A percentile compares a stretch with the other conserved stretches of the same genome.
Evolutionary conservation across 2,113 vertebrate genomes (phyloP).

Genomic region (Leptocoma aspasia): DNA sequence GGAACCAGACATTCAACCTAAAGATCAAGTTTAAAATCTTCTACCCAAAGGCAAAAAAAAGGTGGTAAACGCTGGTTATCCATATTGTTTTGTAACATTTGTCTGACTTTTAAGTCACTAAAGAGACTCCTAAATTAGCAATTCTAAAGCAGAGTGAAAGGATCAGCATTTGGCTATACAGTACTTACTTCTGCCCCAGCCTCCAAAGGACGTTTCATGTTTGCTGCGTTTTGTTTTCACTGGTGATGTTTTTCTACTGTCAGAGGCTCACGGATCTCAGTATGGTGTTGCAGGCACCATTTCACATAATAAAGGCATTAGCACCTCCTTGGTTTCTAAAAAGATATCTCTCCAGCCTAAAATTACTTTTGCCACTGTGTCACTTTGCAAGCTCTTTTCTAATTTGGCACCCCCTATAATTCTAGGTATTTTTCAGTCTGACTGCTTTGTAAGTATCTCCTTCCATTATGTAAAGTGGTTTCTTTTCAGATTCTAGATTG

Average conservation of each 20-base stretch:
- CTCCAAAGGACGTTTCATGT: neutral
- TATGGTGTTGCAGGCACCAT: neutral
- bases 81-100: neutral
- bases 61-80: neutral
- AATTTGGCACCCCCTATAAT: conserved; percentile 51
- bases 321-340: conserved; percentile 15
- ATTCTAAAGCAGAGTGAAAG: neutral
- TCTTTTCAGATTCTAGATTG: conserved; percentile 62
- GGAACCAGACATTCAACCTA: neutral
- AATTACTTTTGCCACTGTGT: conserved; percentile 25
- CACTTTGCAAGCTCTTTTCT: conserved; percentile 47
- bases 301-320: conserved; percentile 30
- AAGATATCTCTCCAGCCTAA: neutral
- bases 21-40: neutral
- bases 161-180: neutral
- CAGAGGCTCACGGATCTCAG: neutral
- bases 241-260: neutral
- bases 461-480: conserved; percentile 59
- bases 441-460: conserved; percentile 42
- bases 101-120: neutral
- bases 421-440: conserved; percentile 39
- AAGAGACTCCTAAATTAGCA: neutral
- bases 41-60: neutral
- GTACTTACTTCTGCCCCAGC: neutral
- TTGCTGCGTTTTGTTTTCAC: neutral